Evolutionary conservation across 1,140 invertebrate species (phyloP).

Genomic region (Aphelinus atriplicis): DNA sequence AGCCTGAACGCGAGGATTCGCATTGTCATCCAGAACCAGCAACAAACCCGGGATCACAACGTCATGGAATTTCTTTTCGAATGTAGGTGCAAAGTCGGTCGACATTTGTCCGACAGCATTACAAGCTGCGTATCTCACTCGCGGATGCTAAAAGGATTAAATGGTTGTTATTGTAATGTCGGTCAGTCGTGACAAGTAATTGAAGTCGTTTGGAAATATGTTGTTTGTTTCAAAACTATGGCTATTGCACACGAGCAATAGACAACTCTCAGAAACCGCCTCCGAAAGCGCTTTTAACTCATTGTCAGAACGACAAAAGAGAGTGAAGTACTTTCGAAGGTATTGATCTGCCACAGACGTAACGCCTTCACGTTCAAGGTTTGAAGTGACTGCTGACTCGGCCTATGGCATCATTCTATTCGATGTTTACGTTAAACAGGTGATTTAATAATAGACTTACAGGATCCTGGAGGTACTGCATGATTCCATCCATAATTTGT

Average conservation of each 20-base stretch:
- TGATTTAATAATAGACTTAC: constrained; percentile 62
- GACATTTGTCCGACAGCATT: constrained; percentile 99
- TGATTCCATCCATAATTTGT: constrained; percentile 89
- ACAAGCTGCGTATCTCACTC: constrained; percentile 96
- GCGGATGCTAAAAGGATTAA: constrained; percentile 75
- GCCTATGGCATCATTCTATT: constrained; percentile 46
- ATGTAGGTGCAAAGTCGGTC: constrained; percentile 95
- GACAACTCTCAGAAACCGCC: constrained; percentile 55
- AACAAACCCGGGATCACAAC: constrained; percentile 92
- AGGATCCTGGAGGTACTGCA: constrained; percentile 89
- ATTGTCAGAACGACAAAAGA: constrained; percentile 54
- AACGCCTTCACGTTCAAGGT: constrained; percentile 48
- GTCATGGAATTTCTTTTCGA: constrained; percentile 98
- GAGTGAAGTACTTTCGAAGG: constrained; percentile 40
- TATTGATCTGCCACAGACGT: constrained; percentile 56
- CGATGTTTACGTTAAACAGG: constrained; percentile 8
- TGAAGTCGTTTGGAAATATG: neutral
- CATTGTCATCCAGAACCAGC: constrained; percentile 89
- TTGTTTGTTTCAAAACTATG: constrained; percentile 57
- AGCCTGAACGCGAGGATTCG: constrained; percentile 93
- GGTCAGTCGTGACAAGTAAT: no score
- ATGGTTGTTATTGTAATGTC: neutral
- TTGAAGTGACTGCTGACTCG: constrained; percentile 51
- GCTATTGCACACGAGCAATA: constrained; percentile 42
- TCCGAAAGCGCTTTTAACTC: constrained; percentile 42